phyloP scores from a whole-genome alignment of 2,888 invertebrate species.

The Nezara viridula region DNA sequence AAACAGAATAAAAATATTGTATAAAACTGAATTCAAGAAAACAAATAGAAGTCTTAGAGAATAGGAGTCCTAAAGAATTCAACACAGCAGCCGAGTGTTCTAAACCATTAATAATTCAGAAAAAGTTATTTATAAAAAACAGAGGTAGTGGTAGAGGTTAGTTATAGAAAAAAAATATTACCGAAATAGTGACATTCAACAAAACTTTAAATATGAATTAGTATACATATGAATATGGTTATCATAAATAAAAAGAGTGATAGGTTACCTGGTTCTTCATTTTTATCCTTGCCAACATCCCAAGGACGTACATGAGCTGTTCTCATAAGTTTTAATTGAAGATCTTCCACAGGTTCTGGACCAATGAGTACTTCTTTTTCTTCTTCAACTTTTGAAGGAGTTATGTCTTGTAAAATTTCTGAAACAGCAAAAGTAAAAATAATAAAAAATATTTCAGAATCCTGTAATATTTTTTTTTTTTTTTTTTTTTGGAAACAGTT shows the following conservation, averaged over 20 bases:
- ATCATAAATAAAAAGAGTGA: not conserved
- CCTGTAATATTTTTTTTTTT: no score
- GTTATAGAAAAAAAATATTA: no score
- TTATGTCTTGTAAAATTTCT: slow-evolving; percentile 66
- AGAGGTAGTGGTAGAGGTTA: no score
- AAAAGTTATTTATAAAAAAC: no score
- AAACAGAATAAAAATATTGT: slow-evolving; percentile 60
- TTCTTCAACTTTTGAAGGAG: slow-evolving; percentile 66
- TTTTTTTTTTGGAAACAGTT: no score
- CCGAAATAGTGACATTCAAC: no score
- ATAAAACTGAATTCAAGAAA: not conserved
- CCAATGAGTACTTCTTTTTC: slow-evolving; percentile 60
- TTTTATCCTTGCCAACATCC: slow-evolving; percentile 80
- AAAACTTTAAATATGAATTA: no score
- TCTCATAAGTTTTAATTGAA: slow-evolving; percentile 67
- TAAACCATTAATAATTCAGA: not conserved
- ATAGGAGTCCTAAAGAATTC: not conserved
- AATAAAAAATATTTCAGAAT: no score
- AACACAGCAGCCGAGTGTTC: no score
- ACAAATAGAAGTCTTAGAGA: not conserved
- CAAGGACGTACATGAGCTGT: slow-evolving; percentile 76
- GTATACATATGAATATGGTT: no score
- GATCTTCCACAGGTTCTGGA: slow-evolving; percentile 63
- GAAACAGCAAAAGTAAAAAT: slow-evolving; percentile 10
- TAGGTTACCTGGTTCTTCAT: slow-evolving; percentile 68